Conservation (phyloP, 2,797 vertebrate genomes). For the Heliangelus exortis region DNA sequence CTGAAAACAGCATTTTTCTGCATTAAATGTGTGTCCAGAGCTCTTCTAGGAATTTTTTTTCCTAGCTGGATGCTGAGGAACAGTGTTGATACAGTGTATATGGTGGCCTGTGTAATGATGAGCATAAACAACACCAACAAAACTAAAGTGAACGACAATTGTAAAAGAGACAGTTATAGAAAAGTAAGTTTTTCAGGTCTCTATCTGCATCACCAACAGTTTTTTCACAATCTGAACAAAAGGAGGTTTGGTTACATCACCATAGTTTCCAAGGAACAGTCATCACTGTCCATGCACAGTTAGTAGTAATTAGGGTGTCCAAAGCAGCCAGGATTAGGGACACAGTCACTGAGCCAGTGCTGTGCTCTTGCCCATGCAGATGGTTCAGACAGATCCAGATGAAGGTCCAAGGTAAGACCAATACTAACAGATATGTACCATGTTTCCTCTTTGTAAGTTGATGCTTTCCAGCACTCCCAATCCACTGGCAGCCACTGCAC, state of each 20-base stretch:
- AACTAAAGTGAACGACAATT: not conserved
- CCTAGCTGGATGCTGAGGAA: not conserved
- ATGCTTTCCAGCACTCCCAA: not conserved
- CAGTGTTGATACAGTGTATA: not conserved
- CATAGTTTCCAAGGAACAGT: not conserved
- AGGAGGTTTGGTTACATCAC: not conserved
- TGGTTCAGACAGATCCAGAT: not conserved
- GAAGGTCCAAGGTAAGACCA: not conserved
- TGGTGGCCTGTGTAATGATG: not conserved
- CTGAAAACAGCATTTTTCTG: not conserved
- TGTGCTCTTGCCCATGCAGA: not conserved
- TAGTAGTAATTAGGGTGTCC: not conserved
- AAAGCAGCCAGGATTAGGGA: not conserved
- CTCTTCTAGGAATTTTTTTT: not conserved
- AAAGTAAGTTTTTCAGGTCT: not conserved
- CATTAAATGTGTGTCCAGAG: not conserved
- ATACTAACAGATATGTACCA: rapidly evolving
- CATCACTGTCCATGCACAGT: not conserved
- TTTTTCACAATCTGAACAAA: not conserved
- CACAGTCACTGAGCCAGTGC: not conserved
- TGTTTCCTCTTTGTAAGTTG: not conserved
- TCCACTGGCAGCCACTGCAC: not conserved
- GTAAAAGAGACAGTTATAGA: not conserved
- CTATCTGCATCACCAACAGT: rapidly evolving
- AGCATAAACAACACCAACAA: not conserved